These are phyloP conservation scores for Mongoloraphidia duomilia DNA, from an alignment of 2,888 invertebrate species.

Conservation along the genomic window DNA sequence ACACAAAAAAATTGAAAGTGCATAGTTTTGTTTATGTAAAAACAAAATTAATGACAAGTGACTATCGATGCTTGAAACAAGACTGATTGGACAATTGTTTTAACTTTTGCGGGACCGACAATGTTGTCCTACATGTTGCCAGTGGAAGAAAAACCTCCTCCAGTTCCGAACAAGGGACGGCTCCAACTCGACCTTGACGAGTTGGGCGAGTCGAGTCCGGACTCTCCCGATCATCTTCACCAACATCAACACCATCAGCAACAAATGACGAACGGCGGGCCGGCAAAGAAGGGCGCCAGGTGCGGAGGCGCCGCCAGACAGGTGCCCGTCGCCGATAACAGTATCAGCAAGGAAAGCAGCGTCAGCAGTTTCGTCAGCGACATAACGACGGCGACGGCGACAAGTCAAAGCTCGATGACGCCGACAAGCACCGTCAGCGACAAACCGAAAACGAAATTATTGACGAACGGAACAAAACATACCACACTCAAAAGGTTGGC, in stretches of 20 bases:
- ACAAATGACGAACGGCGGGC: conserved; percentile 9
- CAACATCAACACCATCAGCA: conserved; percentile 4
- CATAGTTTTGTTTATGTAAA: no score
- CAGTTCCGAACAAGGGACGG: conserved; percentile 35
- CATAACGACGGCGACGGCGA: conserved; percentile 40
- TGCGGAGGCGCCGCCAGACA: conserved; percentile 5
- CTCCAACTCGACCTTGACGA: conserved; percentile 35
- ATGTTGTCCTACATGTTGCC: conserved; percentile 74
- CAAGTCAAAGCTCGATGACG: conserved; percentile 36
- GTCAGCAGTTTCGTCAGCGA: conserved; percentile 56
- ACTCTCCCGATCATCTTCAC: background rate
- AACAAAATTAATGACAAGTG: no score
- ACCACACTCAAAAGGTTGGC: conserved; percentile 55
- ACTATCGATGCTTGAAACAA: no score
- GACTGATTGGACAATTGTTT: no score
- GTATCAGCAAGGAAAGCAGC: conserved; percentile 45
- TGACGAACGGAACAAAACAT: conserved; percentile 56
- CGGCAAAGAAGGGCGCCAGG: conserved; percentile 16
- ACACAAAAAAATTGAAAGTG: no score
- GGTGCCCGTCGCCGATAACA: conserved; percentile 1
- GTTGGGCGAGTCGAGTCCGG: conserved; percentile 4
- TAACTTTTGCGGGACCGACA: conserved; percentile 5
- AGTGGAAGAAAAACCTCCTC: conserved; percentile 60
- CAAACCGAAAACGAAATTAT: conserved; percentile 50
- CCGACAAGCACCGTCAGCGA: conserved; percentile 42